Base-by-base conservation (phyloP, 1,140 invertebrate genomes). In the Cryptotermes secundus region DNA sequence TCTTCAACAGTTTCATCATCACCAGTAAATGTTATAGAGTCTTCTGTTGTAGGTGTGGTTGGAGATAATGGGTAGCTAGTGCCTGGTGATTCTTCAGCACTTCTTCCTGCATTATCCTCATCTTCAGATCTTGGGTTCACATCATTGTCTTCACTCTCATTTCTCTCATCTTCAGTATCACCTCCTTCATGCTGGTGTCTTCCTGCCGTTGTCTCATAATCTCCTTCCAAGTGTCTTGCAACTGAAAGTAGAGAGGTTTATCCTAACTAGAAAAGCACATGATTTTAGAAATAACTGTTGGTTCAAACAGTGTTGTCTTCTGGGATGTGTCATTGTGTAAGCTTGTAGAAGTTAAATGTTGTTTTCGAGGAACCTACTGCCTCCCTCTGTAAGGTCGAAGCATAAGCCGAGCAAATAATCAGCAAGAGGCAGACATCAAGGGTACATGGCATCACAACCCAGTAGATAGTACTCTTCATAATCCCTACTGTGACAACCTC, bases 1-100 rank as follows among this genome's bases (percentile, higher is more conserved):
- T 89, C 88, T 83, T 91, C 90, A 24, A 91, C 89, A 31, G 89
- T 88, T 87, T 91, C 91, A 85, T 87, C 88, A 86, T 92, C 91
- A 9, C 89, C 91, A 45, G 89, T 86, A 86, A 89, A 91, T 19
- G 88, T 88, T 22, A 86, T 79, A 35, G 86, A 85, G 22, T 19
- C 34, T 9, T 82, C 45, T 14, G 53, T 34, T 79, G 84, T 84
- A 19, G 84, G 19, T 82, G 31, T 7, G 45, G 34, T 84, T 26
- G 83, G 83, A 7, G 59, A 22, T 34, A 65, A 34, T 31, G 83
- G 49, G 24, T 83, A 26, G 24, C 35, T 38, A 59, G 34, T 36
- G 42, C n/a, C 36, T 79, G 34, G 42, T 35, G 34, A 83, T 42
- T 34, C 59, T 59, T 65, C 34, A 82, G n/a, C 42, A 31, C 45